Percentiles rank a stretch among this genome's conserved stretches.
Conservation (phyloP, 2,797 vertebrate species). For the Sylvilagus floridanus region DNA sequence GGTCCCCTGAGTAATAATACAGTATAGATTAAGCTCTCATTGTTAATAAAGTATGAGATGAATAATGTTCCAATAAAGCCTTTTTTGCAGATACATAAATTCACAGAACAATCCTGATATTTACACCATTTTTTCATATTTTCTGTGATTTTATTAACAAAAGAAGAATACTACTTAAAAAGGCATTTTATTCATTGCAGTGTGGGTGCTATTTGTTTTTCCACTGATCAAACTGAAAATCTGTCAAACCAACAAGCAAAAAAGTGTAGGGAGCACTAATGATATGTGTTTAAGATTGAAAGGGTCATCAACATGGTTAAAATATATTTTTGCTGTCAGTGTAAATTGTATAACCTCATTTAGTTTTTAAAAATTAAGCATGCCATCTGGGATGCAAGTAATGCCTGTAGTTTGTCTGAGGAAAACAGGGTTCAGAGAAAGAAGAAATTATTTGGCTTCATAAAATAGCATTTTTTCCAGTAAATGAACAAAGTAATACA, state of each 20-base stretch:
- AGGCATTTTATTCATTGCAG: neutral
- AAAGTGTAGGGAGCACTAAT: neutral
- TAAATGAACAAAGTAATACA: neutral
- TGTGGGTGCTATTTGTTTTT: neutral
- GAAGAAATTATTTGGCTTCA: neutral
- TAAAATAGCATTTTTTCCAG: neutral
- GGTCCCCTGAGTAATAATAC: neutral
- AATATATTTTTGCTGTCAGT: neutral
- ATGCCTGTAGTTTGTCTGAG: neutral
- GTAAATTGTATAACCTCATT: neutral
- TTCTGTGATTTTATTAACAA: conserved; percentile 38
- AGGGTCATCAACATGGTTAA: neutral
- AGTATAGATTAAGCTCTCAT: neutral
- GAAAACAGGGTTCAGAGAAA: conserved; percentile 5
- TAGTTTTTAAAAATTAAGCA: neutral
- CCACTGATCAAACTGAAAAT: neutral
- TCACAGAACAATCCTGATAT: neutral
- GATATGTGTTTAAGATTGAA: neutral
- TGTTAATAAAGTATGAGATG: neutral
- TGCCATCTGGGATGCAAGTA: neutral
- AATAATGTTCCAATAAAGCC: neutral
- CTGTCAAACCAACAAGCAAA: neutral
- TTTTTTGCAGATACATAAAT: neutral
- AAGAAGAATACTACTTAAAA: neutral
- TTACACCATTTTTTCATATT: neutral